These are phyloP conservation scores for Pachyramphus minor DNA, from an alignment of 2,113 vertebrate species.

Conservation along the genomic window DNA sequence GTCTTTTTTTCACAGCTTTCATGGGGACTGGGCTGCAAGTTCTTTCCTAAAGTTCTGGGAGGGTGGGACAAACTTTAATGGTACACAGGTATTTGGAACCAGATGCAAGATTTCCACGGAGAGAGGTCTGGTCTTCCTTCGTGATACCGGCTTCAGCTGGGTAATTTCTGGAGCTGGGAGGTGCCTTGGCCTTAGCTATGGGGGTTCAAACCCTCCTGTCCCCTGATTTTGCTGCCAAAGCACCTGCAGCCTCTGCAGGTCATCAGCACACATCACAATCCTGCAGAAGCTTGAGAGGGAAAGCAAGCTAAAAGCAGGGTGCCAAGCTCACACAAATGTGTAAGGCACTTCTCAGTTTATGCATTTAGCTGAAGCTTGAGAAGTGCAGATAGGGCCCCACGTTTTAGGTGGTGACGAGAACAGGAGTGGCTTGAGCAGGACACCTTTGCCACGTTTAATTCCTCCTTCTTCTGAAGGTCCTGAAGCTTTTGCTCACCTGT, in stretches of 20 bases:
- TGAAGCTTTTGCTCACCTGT: neutral
- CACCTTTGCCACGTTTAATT: neutral
- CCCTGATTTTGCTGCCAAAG: neutral
- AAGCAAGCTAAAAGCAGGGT: neutral
- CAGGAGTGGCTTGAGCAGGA: neutral
- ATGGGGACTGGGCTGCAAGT: neutral
- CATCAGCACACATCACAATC: neutral
- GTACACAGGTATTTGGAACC: fast-evolving
- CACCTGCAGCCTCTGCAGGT: neutral
- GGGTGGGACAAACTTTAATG: neutral
- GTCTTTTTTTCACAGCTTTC: neutral
- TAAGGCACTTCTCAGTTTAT: neutral
- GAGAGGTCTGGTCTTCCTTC: neutral
- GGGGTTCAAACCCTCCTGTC: neutral
- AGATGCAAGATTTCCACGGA: neutral
- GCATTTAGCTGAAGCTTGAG: neutral
- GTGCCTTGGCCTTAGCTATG: neutral
- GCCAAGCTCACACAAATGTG: fast-evolving
- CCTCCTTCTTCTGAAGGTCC: neutral
- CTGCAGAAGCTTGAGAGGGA: neutral
- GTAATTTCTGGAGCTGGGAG: neutral
- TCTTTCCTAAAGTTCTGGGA: neutral
- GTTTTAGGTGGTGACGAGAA: neutral
- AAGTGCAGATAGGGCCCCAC: fast-evolving
- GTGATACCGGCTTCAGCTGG: neutral